Evolutionary conservation across 2,797 vertebrate genomes (phyloP), one percentile per base, ranked within the genome.

Genomic region (Bryconaethiops microstoma): DNA sequence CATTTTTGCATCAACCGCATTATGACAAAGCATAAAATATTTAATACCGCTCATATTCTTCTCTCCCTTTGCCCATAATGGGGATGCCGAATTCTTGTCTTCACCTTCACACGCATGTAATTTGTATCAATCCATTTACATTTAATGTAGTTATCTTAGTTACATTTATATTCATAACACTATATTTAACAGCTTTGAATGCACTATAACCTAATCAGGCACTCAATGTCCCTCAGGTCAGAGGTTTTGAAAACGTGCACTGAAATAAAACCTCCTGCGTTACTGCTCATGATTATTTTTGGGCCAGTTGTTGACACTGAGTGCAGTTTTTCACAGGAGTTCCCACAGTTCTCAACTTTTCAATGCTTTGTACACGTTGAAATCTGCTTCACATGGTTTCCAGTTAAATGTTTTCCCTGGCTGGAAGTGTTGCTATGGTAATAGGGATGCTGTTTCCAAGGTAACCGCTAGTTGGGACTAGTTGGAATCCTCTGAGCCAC

Each of bases 401-500:
- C 23, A 29, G 21, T 62, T 9, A 13, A 25, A 10, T 23, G 10
- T 60, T 62, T 14, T 1, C 7, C 12, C 10, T 25, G 23, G 10
- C 21, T 62, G 23, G 29, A 62, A 25, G 35, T 48, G 62, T 64
- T 42, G 21, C 73, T 59, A 65, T 83, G 86, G 82, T 83, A 85
- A 87, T 63, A 73, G 55, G 70, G 74, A 80, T 78, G 78, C 74
- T 54, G 79, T 87, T 88, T 89, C 82, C 84, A 82, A 19, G 71
- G 81, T 73, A 63, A 83, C 76, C 0, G 52, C 60, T 23, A 74
- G n/a, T n/a, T n/a, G n/a, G n/a, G n/a, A n/a, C 78, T 86, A 87
- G 77, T 71, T 86, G 88, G 83, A 94, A 63, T 92, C 92, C 64
- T 93, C 92, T 1, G 92, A 93, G 85, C 86, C 89, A 13, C 82